Percentiles rank a stretch among this genome's conserved stretches.
Conservation (phyloP, 2,113 vertebrate genomes). For the Chlorodrepanis virens region DNA sequence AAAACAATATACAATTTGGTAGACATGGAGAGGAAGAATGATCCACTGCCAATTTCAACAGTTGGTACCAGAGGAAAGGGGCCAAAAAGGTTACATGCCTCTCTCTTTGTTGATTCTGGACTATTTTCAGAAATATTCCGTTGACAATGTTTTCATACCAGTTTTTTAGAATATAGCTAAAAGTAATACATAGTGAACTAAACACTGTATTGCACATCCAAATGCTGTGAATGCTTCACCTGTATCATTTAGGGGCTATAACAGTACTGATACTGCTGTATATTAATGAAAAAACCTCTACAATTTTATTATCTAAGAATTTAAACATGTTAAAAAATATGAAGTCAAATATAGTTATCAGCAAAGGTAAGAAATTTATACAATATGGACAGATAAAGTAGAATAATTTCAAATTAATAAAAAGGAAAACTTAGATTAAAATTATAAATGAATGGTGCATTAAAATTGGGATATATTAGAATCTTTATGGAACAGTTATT, state of each 20-base stretch:
- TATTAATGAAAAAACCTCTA: not conserved
- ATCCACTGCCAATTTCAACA: slow-evolving; percentile 96
- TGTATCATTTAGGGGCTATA: not conserved
- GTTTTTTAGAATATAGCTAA: not conserved
- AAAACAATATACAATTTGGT: slow-evolving; percentile 97
- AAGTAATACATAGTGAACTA: not conserved
- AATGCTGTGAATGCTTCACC: not conserved
- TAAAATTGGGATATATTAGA: not conserved
- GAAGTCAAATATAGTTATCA: not conserved
- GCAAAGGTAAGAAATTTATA: not conserved
- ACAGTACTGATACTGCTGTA: not conserved
- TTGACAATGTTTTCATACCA: not conserved
- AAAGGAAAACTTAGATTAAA: not conserved
- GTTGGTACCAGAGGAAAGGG: slow-evolving; percentile 98
- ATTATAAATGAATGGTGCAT: not conserved
- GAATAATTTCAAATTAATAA: not conserved
- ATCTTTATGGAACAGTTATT: not conserved
- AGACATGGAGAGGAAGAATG: slow-evolving; percentile 98
- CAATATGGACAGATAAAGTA: not conserved
- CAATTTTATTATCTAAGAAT: not conserved
- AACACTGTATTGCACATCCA: not conserved
- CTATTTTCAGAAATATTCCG: not conserved
- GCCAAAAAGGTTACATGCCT: slow-evolving; percentile 86
- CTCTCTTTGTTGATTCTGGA: not conserved
- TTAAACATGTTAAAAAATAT: not conserved